Percentiles rank a stretch among this genome's conserved stretches.
These are phyloP conservation scores for Luffia ferchaultella DNA, from an alignment of 2,888 invertebrate genomes.

Conservation along the genomic window DNA sequence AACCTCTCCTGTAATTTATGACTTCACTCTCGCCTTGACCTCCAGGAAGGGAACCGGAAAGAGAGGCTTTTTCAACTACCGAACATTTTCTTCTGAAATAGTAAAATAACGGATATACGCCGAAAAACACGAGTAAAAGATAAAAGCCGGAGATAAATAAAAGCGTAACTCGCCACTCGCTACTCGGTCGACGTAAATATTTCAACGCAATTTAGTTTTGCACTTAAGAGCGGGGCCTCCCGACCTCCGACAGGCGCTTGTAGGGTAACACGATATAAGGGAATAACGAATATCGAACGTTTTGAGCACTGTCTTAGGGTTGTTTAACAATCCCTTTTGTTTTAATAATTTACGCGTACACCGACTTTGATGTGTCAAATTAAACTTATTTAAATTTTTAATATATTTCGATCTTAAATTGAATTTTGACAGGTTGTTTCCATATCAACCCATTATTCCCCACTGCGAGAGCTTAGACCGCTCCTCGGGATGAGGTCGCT, in stretches of 20 bases:
- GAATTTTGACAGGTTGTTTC: no score
- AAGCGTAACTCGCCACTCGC: conserved; percentile 2
- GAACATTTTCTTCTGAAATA: neutral
- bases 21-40: neutral
- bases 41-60: neutral
- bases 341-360: no score
- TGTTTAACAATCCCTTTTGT: no score
- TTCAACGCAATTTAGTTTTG: conserved; percentile 11
- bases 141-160: conserved; percentile 1
- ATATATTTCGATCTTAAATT: no score
- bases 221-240: conserved; percentile 3
- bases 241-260: neutral
- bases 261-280: no score
- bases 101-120: neutral
- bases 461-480: no score
- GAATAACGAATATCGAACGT: no score
- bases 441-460: no score
- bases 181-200: conserved; percentile 7
- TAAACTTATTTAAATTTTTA: no score
- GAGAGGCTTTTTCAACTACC: neutral
- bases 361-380: no score
- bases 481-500: no score
- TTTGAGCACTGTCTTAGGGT: no score
- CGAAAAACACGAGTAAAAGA: neutral
- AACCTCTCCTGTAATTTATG: neutral